Evolutionary conservation across 2,113 vertebrate genomes (phyloP), one percentile per base, ranked within the genome.

Genomic region (Varanus komodoensis): DNA sequence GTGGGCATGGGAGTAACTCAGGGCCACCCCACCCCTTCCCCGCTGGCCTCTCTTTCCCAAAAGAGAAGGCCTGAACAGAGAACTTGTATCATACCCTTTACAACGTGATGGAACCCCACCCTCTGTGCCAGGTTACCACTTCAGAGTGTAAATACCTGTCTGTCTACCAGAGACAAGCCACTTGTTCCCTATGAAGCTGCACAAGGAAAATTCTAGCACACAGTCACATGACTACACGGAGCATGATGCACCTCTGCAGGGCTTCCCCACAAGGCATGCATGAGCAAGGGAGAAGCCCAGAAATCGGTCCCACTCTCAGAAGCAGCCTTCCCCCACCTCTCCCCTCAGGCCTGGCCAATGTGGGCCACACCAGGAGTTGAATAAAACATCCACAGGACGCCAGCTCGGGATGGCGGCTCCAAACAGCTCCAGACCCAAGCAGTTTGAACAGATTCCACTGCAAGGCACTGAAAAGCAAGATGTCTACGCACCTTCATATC

Each of bases 401-500:
- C 61, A 64, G 61, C 17, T 64, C 1, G 57, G 57, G 11, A 61
- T 14, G 57, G 57, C 61, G 17, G 61, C 15, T 61, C 81, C 1
- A n/a, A 27, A 6, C 15, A 6, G 14, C 52, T 81, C 12, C 34
- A 8, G 17, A 44, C 5, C 23, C 23, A 48, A 21, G 38, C 82
- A 8, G 17, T 8, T 57, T 64, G 57, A n/a, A 68, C 82, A 48
- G 64, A 15, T 64, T 15, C 11, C 3, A 9, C 8, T 19, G 38
- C 38, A 44, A 44, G 38, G 3, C 38, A 44, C 34, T 71, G 85
- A 75, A 68, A 90, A 89, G 8, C n/a, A n/a, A 19, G 2, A 2
- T 67, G 69, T 29, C 74, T 90, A 92, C 97, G 78, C 93, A 99
- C 99, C 98, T 99, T 99, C 95, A 99, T 97, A 74, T 99, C 98